Evolutionary conservation across 2,797 vertebrate species (phyloP), one percentile per base, ranked within the genome.

Genomic region (Sebastes diploproa): DNA sequence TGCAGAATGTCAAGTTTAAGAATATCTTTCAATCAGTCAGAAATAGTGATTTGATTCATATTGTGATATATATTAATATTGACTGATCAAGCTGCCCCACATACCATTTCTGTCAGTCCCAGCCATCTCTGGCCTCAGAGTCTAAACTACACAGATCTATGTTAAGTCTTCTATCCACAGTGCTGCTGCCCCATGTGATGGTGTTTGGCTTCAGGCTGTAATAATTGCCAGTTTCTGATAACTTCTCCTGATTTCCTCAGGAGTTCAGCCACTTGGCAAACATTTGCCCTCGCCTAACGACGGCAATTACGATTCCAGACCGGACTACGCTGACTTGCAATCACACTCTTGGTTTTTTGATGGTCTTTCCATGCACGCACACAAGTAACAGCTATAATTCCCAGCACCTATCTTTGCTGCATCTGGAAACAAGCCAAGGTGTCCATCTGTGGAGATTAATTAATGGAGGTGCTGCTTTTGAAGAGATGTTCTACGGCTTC

Each of bases 401-500:
- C 62, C 36, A 20, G 22, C 60, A 61, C 55, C 70, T 80, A 61
- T 76, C 46, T 75, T 63, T 18, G 60, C 63, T 29, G 38, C 16
- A 27, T 75, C 64, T 88, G 89, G 83, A 86, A 67, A 67, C 50
- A 63, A 72, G 83, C 90, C 88, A 86, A 78, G 70, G 58, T 86
- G 87, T 91, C 88, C 87, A 78, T 91, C 86, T 90, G 89, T 73
- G 29, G 65, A 52, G 63, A 87, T 90, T 89, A 89, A 92, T 91
- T 91, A 90, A 86, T 42, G 81, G 69, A 76, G 76, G 82, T 71
- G 66, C 58, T 58, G 75, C 30, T 42, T 88, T 88, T 87, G 76
- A 85, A 85, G 89, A 72, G 65, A 75, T 80, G 54, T 82, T 89
- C 74, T 12, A 8, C 25, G 52, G 77, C 86, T 87, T 85, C 82